Percentiles rank a stretch among this genome's conserved stretches.
phyloP scores from a whole-genome alignment of 1,140 invertebrate genomes.

The Pseudomyrmex sp. region DNA sequence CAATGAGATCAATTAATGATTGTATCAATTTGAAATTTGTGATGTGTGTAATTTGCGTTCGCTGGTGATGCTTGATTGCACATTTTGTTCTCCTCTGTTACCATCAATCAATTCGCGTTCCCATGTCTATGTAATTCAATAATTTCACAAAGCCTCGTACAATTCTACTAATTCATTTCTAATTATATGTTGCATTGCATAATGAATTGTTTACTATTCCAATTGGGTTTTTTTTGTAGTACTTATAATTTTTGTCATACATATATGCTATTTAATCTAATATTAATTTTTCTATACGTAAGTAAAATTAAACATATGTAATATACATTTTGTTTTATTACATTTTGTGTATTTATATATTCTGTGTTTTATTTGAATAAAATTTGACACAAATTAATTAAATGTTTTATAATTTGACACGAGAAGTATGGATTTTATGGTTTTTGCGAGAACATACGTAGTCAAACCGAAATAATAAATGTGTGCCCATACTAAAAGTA shows the following conservation, averaged over 20 bases:
- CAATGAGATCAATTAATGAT: conserved; percentile 15
- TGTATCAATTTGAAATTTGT: conserved; percentile 40
- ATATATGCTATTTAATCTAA: neutral
- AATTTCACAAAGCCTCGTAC: neutral
- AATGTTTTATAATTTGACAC: too few relatives aligned
- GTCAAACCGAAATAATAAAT: conserved; percentile 34
- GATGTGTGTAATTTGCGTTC: too few relatives aligned
- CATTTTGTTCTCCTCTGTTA: conserved; percentile 7
- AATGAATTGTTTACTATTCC: neutral
- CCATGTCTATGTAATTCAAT: conserved; percentile 22
- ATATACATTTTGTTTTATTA: neutral
- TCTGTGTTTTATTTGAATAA: too few relatives aligned
- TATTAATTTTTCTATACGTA: conserved; percentile 1
- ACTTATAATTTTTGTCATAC: neutral
- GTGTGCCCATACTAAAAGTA: conserved; percentile 7
- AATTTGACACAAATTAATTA: too few relatives aligned
- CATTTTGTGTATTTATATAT: too few relatives aligned
- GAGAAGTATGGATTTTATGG: neutral
- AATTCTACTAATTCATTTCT: conserved; percentile 24
- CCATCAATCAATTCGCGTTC: neutral
- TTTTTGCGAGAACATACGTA: neutral
- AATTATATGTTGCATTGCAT: neutral
- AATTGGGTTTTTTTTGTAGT: conserved; percentile 1
- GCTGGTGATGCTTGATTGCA: neutral
- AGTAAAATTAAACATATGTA: neutral